These are phyloP conservation scores for Toxostoma redivivum DNA, from an alignment of 2,113 vertebrate genomes.

Conservation along the genomic window DNA sequence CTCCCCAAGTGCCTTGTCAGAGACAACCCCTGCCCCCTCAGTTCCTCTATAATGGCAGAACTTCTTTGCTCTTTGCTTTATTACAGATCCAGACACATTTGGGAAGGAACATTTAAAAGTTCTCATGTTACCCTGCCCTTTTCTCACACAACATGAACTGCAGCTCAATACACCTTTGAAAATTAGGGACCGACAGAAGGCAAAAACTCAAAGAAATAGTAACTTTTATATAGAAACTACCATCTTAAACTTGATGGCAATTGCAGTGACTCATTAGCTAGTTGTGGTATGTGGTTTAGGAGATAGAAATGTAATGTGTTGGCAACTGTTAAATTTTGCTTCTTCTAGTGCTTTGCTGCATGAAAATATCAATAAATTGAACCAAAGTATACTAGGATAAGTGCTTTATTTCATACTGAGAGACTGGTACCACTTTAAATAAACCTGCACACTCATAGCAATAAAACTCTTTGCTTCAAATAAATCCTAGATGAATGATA, in stretches of 20 bases:
- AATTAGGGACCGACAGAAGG: background rate
- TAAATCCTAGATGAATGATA: background rate
- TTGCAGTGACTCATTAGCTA: background rate
- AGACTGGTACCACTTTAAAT: background rate
- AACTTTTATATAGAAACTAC: background rate
- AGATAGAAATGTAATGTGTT: background rate
- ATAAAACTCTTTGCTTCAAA: background rate
- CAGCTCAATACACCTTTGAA: background rate
- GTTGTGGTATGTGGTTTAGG: background rate
- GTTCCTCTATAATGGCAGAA: accelerated
- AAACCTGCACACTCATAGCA: background rate
- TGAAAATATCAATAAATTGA: background rate
- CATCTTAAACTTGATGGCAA: background rate
- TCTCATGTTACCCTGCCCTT: accelerated
- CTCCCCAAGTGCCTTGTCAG: background rate
- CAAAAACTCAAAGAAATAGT: background rate
- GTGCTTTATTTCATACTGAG: background rate
- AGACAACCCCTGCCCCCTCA: background rate
- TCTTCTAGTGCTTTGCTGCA: background rate
- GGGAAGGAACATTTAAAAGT: background rate
- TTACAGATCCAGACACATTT: background rate
- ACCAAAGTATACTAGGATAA: background rate
- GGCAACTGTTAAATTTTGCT: background rate
- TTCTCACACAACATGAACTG: background rate
- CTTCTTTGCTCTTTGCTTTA: background rate